Conservation (phyloP, 2,888 invertebrate species). For the Agrilus cyanescens region DNA sequence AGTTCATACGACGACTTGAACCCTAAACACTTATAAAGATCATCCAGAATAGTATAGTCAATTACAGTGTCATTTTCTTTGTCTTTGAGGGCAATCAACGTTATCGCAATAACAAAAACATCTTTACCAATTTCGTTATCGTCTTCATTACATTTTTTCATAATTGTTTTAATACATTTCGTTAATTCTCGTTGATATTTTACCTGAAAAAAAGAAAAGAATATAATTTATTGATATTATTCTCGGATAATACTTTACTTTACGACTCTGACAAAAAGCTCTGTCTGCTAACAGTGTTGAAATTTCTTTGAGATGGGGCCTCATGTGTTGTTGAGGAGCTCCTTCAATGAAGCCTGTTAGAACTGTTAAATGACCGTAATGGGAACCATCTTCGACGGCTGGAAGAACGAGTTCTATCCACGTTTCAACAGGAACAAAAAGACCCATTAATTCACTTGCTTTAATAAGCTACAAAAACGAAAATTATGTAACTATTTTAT, state of each 20-base stretch:
- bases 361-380: conserved; percentile 44
- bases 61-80: conserved; percentile 21
- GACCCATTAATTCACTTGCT: conserved; percentile 60
- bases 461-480: conserved; percentile 42
- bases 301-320: conserved; percentile 42
- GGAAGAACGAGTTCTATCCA: conserved; percentile 59
- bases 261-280: conserved; percentile 48
- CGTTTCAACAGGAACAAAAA: conserved; percentile 57
- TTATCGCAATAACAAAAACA: conserved; percentile 29
- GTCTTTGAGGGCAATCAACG: conserved; percentile 27
- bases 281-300: conserved; percentile 45
- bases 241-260: conserved; percentile 30
- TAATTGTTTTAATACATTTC: conserved; percentile 41
- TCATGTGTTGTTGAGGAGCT: conserved; percentile 37
- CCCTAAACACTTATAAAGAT: conserved; percentile 35
- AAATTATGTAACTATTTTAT: neutral
- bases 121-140: conserved; percentile 20
- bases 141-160: conserved; percentile 34
- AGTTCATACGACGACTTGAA: conserved; percentile 37
- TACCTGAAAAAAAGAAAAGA: conserved; percentile 32
- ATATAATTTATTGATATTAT: neutral
- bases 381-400: conserved; percentile 43
- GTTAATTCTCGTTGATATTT: conserved; percentile 48
- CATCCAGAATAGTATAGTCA: conserved; percentile 34
- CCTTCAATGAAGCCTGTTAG: conserved; percentile 51